Conservation (phyloP, 2,797 vertebrate species). For the Coreius guichenoti region DNA sequence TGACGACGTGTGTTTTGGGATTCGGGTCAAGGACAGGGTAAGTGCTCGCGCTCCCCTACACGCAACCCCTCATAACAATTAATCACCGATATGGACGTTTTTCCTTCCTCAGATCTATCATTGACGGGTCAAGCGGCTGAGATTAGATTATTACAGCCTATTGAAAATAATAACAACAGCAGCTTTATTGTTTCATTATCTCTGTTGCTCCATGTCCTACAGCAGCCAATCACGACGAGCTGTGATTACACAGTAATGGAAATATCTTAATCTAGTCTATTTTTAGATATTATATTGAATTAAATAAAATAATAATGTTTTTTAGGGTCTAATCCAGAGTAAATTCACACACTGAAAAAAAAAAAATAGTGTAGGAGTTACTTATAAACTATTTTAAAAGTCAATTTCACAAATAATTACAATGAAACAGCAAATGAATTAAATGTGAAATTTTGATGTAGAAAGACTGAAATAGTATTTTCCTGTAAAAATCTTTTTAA, state of each 20-base stretch:
- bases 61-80: constrained; percentile 20
- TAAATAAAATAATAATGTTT: background rate
- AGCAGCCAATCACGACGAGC: background rate
- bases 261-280: background rate
- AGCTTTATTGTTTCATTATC: constrained; percentile 10
- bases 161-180: constrained; percentile 16
- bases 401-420: background rate
- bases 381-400: background rate
- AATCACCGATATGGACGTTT: constrained; percentile 22
- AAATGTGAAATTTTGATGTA: no score
- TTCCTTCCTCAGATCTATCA: background rate
- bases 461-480: background rate
- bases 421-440: background rate
- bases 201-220: background rate
- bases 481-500: no score
- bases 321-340: constrained; percentile 1
- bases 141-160: constrained; percentile 27
- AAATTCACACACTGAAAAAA: background rate
- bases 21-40: constrained; percentile 51
- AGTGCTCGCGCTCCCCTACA: constrained; percentile 27
- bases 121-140: background rate
- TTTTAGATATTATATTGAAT: background rate
- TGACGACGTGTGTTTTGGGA: constrained; percentile 35
- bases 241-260: background rate
- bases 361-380: background rate